Conservation (phyloP, 1,140 invertebrate genomes). For the Lasioglossum baleicum region DNA sequence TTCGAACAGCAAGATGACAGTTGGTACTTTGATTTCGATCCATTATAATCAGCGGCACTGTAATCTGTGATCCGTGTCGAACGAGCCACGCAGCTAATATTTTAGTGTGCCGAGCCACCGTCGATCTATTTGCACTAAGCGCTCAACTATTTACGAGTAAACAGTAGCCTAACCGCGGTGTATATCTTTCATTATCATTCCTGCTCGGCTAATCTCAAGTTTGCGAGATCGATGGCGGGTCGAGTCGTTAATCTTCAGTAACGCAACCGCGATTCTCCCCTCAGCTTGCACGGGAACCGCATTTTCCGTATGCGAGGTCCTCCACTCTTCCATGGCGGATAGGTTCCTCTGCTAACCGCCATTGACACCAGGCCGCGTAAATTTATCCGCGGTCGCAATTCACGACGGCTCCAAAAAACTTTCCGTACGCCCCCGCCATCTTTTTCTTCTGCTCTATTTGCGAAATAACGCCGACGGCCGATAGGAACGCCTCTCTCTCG, state of each 20-base stretch:
- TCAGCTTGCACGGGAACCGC: conserved; percentile 8
- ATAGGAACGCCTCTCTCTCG: too few relatives aligned
- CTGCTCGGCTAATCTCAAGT: conserved; percentile 41
- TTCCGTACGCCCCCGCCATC: too few relatives aligned
- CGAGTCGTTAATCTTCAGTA: conserved; percentile 50
- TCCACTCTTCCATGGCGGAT: conserved; percentile 3
- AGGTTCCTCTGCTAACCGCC: conserved; percentile 28
- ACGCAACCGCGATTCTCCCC: background rate
- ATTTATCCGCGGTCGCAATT: conserved; percentile 27
- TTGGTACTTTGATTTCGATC: too few relatives aligned
- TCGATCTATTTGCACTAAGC: background rate
- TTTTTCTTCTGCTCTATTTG: too few relatives aligned
- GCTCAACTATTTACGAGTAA: conserved; percentile 33
- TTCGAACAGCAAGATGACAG: too few relatives aligned
- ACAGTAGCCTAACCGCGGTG: conserved; percentile 8
- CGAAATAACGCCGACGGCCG: too few relatives aligned
- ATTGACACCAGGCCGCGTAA: conserved; percentile 44
- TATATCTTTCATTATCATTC: conserved; percentile 51
- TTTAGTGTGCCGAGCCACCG: too few relatives aligned
- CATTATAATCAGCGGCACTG: too few relatives aligned
- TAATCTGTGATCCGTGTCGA: background rate
- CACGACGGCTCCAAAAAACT: background rate
- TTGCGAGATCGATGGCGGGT: conserved; percentile 37
- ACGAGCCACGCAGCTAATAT: too few relatives aligned
- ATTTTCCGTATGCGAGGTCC: conserved; percentile 17